Base-by-base conservation (phyloP, 2,888 invertebrate genomes). In the Gnatocerus cornutus region DNA sequence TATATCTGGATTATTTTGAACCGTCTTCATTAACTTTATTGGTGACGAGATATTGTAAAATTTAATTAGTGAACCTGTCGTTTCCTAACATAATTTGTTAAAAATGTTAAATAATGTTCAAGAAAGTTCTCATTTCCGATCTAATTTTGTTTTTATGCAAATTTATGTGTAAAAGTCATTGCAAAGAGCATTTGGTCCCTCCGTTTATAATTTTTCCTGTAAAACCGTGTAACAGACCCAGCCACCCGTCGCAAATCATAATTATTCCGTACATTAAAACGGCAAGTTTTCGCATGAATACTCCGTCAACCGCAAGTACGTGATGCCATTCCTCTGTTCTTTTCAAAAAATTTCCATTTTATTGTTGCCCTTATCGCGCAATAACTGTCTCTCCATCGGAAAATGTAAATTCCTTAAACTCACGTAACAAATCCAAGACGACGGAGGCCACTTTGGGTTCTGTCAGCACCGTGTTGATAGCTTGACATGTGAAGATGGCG, bases 401-500 rank as follows among this genome's bases (percentile, higher is more conserved):
- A 8, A 55, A 33, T 39, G 33, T 6, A 39, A 45, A 58, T 58
- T 41, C 41, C 30, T 13, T 7, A 41, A 55, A 81, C 94, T 94
- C 85, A 95, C 95, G 84, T 83, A 92, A 92, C 86, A 95, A 90
- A 81, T 94, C 93, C 69, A 95, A 87, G 56, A 91, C 89, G 58
- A 94, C 89, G 27, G 92, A 90, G 10, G 92, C 89, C 83, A 92
- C 92, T 83, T 91, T 91, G 7, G 94, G 92, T 78, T 93, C 92
- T 61, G 93, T 93, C 64, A 95, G 89, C 79, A 91, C 90, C 64
- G 95, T 95, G 86, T 96, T 96, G 80, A 92, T 88, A 16, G 96
- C 95, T 84, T 94, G 93, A 82, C 96, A 96, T 65, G 94, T 95
- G 87, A 95, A 95, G 74, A 94, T 91, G 13, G 94, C 92, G 77